A percentile compares a stretch with the other conserved stretches of the same genome.
Conservation (phyloP, 2,113 vertebrate genomes). For the Tragelaphus imberbis region DNA sequence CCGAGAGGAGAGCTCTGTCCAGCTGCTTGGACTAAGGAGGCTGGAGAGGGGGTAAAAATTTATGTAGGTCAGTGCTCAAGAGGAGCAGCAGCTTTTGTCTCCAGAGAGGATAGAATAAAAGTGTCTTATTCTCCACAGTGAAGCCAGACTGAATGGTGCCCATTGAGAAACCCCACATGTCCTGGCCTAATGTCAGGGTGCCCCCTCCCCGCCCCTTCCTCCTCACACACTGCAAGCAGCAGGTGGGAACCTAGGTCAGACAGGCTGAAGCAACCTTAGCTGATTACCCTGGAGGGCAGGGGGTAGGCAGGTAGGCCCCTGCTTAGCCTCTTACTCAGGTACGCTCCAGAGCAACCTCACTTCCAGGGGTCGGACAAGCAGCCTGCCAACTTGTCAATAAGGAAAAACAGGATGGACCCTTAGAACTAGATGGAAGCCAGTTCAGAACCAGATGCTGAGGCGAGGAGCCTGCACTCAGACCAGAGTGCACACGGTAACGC, state of each 20-base stretch:
- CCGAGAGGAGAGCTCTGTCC: background rate
- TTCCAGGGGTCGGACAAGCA: background rate
- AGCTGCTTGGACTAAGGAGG: background rate
- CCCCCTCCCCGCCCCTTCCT: background rate
- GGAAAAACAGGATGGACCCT: background rate
- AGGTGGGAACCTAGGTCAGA: background rate
- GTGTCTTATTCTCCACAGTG: background rate
- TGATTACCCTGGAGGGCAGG: too few relatives aligned
- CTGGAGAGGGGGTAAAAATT: background rate
- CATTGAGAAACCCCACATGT: background rate
- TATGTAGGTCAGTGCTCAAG: constrained; percentile 25
- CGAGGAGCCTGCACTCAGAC: background rate
- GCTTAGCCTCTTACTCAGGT: background rate
- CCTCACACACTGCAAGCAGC: background rate
- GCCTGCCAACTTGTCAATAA: background rate
- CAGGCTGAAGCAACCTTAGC: background rate
- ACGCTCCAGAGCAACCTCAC: background rate
- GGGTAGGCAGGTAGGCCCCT: background rate
- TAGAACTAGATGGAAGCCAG: background rate
- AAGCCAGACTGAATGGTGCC: background rate
- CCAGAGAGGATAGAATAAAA: background rate
- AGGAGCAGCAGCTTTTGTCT: constrained; percentile 16
- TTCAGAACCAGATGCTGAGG: too few relatives aligned
- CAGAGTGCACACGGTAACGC: fast-evolving
- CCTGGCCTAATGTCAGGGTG: background rate